Conservation (phyloP, 2,888 invertebrate genomes). For the Ophion ellenae region DNA sequence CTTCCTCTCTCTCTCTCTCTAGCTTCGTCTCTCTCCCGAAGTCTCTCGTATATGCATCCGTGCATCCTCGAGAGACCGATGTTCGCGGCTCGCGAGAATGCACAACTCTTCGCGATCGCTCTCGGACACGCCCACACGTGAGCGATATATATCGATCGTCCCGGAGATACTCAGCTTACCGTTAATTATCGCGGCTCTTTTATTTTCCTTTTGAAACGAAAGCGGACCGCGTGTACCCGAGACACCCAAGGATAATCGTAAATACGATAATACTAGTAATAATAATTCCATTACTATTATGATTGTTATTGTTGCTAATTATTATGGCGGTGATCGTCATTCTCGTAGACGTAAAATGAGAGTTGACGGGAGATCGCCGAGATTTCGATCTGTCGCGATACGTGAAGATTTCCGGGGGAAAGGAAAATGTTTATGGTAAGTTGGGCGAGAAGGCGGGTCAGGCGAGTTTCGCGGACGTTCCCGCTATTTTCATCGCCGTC, state of each 20-base stretch:
- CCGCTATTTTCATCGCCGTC: not conserved
- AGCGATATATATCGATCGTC: slow-evolving; percentile 64
- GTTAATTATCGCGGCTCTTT: slow-evolving; percentile 72
- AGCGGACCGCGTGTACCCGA: slow-evolving; percentile 25
- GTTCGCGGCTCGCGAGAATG: slow-evolving; percentile 71
- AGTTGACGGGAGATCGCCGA: not conserved
- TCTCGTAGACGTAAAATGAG: not conserved
- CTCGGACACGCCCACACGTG: slow-evolving; percentile 65
- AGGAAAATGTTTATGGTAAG: not conserved
- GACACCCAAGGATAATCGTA: slow-evolving; percentile 14
- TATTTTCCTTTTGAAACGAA: slow-evolving; percentile 69
- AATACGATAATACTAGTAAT: slow-evolving; percentile 24
- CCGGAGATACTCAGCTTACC: slow-evolving; percentile 63
- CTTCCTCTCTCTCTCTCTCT: slow-evolving; percentile 32
- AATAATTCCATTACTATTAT: slow-evolving; percentile 14
- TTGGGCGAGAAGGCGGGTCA: not conserved
- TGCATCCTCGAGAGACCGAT: slow-evolving; percentile 42
- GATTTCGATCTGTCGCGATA: not conserved
- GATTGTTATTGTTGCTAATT: not conserved
- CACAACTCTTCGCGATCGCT: slow-evolving; percentile 64
- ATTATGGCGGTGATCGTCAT: not conserved
- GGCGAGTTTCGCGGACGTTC: not conserved
- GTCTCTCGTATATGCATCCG: slow-evolving; percentile 35
- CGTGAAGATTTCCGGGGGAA: not conserved
- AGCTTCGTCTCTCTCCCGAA: slow-evolving; percentile 12